A percentile compares a stretch with the other conserved stretches of the same genome.
phyloP scores from a whole-genome alignment of 2,888 invertebrate species.

The Tiphia femorata region DNA sequence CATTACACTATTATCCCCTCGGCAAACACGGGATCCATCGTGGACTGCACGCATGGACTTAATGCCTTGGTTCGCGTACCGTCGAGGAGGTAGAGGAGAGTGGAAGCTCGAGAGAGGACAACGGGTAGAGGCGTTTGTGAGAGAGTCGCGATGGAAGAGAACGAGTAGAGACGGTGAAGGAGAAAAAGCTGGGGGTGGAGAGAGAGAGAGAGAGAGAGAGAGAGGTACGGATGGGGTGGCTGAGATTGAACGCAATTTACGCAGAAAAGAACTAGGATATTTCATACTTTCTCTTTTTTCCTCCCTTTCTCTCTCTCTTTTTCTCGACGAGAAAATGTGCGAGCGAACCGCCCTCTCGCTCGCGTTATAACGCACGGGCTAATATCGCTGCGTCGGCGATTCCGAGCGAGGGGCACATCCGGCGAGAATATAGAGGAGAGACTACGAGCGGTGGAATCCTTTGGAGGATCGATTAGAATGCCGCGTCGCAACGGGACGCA shows the following conservation, averaged over 20 bases:
- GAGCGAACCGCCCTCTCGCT: not conserved
- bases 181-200: not conserved
- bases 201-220: not conserved
- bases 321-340: not conserved
- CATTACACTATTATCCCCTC: slow-evolving; percentile 63
- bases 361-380: not conserved
- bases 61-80: slow-evolving; percentile 33
- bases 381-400: too few species aligned
- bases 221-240: too few species aligned
- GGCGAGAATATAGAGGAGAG: not conserved
- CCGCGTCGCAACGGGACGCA: not conserved
- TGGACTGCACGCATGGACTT: slow-evolving; percentile 24
- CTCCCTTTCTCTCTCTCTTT: too few species aligned
- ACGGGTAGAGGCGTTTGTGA: slow-evolving; percentile 22
- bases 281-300: too few species aligned
- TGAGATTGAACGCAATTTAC: slow-evolving; percentile 49
- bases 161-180: not conserved
- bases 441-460: not conserved
- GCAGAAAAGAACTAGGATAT: slow-evolving; percentile 46
- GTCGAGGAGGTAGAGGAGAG: too few species aligned
- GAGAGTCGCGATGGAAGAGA: too few species aligned
- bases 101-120: not conserved
- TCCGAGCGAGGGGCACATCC: not conserved
- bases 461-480: slow-evolving; percentile 1
- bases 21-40: slow-evolving; percentile 50